Evolutionary conservation across 92 coral and sea anemone genomes (phyloP).

Genomic region (Palythoa grandiflora): DNA sequence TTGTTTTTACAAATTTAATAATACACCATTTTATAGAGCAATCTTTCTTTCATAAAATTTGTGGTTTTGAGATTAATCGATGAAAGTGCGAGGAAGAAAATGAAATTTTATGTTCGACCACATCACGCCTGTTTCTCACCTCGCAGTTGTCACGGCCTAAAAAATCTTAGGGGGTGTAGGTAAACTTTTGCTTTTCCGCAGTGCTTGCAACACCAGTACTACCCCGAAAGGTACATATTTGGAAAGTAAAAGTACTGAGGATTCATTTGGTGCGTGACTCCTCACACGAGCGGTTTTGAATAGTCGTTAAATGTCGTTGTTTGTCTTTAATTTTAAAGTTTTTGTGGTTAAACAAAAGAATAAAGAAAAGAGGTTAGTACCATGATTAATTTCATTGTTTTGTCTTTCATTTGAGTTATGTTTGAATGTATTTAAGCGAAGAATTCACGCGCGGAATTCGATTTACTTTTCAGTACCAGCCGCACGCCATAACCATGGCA

Average conservation of each 20-base stretch:
- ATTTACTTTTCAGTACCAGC: conserved; percentile 32
- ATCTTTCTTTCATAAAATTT: neutral
- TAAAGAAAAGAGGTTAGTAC: conserved; percentile 18
- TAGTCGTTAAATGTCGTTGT: conserved; percentile 10
- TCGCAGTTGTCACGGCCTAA: conserved; percentile 4
- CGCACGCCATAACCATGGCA: neutral
- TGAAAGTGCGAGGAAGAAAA: conserved; percentile 16
- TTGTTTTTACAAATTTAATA: neutral
- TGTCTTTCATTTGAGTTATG: conserved; percentile 1
- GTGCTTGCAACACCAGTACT: conserved; percentile 6
- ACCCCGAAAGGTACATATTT: conserved; percentile 12
- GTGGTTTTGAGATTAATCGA: neutral
- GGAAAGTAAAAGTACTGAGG: conserved; percentile 17
- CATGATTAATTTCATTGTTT: conserved; percentile 28
- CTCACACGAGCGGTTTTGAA: neutral
- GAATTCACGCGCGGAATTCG: conserved; percentile 21
- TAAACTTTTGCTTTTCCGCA: conserved; percentile 8
- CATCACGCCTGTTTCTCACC: neutral
- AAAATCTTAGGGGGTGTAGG: conserved; percentile 31
- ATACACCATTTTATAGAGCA: neutral
- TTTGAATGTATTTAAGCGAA: conserved; percentile 17
- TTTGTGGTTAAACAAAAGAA: conserved; percentile 29
- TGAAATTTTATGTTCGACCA: conserved; percentile 7
- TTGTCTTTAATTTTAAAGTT: conserved; percentile 10
- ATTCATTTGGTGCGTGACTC: conserved; percentile 35